Evolutionary conservation across 2,113 vertebrate genomes (phyloP).

Genomic region (Plectropomus leopardus): DNA sequence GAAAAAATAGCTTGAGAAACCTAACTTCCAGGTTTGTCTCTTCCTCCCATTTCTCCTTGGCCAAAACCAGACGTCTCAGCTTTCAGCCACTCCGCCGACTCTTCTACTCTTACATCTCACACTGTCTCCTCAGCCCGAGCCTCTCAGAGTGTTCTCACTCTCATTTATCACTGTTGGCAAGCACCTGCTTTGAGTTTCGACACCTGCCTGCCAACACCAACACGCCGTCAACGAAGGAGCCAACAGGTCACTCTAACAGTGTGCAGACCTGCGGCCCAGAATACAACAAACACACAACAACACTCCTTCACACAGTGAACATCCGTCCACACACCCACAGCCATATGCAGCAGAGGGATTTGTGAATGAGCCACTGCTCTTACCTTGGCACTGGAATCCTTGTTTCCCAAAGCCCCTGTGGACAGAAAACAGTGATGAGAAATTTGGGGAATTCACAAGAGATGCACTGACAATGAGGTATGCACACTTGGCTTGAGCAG

Average conservation of each 20-base stretch:
- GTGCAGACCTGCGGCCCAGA: constrained; percentile 47
- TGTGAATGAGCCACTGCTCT: constrained; percentile 71
- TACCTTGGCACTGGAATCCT: constrained; percentile 86
- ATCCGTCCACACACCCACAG: constrained; percentile 68
- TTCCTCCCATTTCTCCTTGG: constrained; percentile 38
- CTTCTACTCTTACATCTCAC: constrained; percentile 74
- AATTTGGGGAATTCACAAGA: constrained; percentile 23
- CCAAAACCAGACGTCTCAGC: constrained; percentile 67
- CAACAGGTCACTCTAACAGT: constrained; percentile 65
- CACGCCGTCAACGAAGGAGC: constrained; percentile 47
- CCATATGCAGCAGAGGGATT: constrained; percentile 64
- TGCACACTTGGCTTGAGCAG: no score
- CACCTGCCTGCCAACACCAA: constrained; percentile 70
- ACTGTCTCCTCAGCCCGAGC: constrained; percentile 35
- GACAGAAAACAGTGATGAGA: constrained; percentile 67
- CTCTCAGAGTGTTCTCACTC: constrained; percentile 56
- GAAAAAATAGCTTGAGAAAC: constrained; percentile 26
- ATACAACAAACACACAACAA: constrained; percentile 48
- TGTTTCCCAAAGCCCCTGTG: constrained; percentile 85
- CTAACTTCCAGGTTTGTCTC: constrained; percentile 56
- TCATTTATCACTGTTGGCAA: constrained; percentile 63
- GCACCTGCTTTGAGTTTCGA: constrained; percentile 65
- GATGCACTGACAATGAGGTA: constrained; percentile 28
- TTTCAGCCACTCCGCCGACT: constrained; percentile 60
- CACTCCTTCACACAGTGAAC: constrained; percentile 55